Conservation (phyloP, 1,140 invertebrate genomes). For the Thaumatotibia leucotreta region DNA sequence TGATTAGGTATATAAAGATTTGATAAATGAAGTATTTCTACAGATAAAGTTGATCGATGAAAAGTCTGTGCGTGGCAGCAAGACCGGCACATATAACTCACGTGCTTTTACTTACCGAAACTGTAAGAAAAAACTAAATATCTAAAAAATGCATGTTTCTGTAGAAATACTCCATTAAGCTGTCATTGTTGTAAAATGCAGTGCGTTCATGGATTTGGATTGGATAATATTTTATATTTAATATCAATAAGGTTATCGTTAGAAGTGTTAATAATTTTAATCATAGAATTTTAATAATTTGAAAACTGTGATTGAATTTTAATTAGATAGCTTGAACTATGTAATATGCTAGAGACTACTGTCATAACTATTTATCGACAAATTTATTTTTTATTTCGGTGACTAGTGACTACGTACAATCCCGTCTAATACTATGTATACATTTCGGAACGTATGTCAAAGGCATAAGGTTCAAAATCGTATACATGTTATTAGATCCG, state of each 20-base stretch:
- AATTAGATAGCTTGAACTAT: not conserved
- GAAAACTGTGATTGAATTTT: not conserved
- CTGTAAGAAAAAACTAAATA: too few species aligned
- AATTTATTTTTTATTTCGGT: too few species aligned
- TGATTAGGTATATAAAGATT: not conserved
- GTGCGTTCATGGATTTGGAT: conserved; percentile 21
- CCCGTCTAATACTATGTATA: too few species aligned
- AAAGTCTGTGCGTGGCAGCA: too few species aligned
- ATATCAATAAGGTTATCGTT: not conserved
- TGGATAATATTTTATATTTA: conserved; percentile 2
- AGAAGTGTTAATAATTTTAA: not conserved
- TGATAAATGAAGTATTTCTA: not conserved
- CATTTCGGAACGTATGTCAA: too few species aligned
- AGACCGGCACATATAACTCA: too few species aligned
- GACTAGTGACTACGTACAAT: too few species aligned
- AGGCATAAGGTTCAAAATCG: too few species aligned
- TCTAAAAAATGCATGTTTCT: not conserved
- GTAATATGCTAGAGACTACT: not conserved
- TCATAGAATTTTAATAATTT: conserved; percentile 1
- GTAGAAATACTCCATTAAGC: not conserved
- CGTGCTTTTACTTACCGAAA: too few species aligned
- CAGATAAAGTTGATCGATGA: too few species aligned
- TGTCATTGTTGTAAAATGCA: conserved; percentile 16
- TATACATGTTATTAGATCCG: too few species aligned
- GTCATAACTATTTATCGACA: too few species aligned